Conservation (phyloP, 1,140 invertebrate genomes). For the Sitobion miscanthi region DNA sequence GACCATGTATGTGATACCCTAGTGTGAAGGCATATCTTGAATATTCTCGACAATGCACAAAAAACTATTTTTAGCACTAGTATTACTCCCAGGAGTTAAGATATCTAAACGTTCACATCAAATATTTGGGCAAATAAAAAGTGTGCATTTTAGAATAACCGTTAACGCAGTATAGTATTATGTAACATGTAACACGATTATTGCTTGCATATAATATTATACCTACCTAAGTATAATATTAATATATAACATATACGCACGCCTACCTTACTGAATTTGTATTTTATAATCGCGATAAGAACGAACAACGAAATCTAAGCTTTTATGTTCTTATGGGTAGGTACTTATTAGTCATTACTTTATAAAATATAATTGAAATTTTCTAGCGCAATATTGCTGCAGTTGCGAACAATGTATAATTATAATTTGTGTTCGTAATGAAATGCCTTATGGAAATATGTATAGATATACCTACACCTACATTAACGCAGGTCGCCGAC, state of each 20-base stretch:
- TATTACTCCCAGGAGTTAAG: neutral
- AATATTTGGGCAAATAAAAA: neutral
- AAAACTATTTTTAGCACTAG: neutral
- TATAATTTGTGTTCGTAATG: neutral
- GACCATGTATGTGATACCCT: neutral
- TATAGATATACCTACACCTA: neutral
- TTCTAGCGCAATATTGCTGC: neutral
- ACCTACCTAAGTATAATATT: neutral
- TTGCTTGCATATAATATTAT: neutral
- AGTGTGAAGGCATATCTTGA: neutral
- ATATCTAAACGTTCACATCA: neutral
- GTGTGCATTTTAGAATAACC: neutral
- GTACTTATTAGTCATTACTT: neutral
- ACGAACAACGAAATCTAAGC: neutral
- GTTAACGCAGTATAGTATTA: neutral
- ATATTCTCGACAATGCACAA: neutral
- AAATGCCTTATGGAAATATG: neutral
- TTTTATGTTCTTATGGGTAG: neutral
- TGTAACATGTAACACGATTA: neutral
- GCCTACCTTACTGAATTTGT: neutral
- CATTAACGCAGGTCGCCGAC: neutral
- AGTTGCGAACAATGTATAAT: neutral
- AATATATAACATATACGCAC: neutral
- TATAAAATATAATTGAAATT: neutral
- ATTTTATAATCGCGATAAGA: neutral